Percentiles rank a stretch among this genome's conserved stretches.
Evolutionary conservation across 2,888 invertebrate genomes (phyloP).

Genomic region (Fragum fragum): DNA sequence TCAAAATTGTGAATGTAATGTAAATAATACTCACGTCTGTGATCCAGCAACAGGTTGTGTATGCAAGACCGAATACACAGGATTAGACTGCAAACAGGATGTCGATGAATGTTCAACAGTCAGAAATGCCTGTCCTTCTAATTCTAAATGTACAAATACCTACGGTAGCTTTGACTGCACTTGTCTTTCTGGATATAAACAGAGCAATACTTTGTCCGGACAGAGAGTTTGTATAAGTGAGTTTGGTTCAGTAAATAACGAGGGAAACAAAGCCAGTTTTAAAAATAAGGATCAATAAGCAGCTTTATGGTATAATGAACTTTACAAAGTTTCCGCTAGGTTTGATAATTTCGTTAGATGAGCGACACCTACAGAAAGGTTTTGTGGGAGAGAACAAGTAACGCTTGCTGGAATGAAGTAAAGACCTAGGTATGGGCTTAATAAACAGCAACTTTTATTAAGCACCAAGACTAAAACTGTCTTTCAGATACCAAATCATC

Average conservation of each 20-base stretch:
- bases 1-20: not conserved
- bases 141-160: constrained; percentile 1
- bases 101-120: constrained; percentile 6
- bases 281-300: no score
- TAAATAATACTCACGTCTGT: not conserved
- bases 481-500: no score
- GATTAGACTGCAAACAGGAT: not conserved
- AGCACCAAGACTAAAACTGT: no score
- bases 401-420: no score
- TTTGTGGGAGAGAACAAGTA: no score
- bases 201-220: not conserved
- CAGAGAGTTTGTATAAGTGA: not conserved
- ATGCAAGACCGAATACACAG: not conserved
- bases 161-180: not conserved
- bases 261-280: no score
- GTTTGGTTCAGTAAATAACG: not conserved
- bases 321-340: no score
- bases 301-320: no score
- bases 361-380: no score
- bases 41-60: constrained; percentile 2
- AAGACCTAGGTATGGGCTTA: no score
- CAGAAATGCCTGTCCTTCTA: constrained; percentile 1
- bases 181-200: not conserved
- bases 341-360: no score
- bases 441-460: no score